Percentiles rank a stretch among this genome's conserved stretches.
These are phyloP conservation scores for Heliconius hewitsoni DNA, from an alignment of 1,140 invertebrate genomes.

Conservation along the genomic window DNA sequence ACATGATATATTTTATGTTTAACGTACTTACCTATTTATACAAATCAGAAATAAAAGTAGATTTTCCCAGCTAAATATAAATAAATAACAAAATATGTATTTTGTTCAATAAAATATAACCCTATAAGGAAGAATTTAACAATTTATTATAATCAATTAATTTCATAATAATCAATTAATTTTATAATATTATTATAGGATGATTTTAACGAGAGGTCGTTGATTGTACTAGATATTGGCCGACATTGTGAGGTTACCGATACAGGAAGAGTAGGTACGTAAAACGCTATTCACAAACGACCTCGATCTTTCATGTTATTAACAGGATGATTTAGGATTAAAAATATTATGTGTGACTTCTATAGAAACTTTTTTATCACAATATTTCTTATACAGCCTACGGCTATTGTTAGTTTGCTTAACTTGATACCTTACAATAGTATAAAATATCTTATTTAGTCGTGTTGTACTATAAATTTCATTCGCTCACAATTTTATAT, in stretches of 20 bases:
- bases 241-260: conserved; percentile 47
- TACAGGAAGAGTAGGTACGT: conserved; percentile 49
- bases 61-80: background rate
- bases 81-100: background rate
- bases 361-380: conserved; percentile 14
- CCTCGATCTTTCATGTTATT: conserved; percentile 45
- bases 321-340: conserved; percentile 45
- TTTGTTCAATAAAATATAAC: background rate
- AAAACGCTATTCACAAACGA: conserved; percentile 48
- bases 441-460: background rate
- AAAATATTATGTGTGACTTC: conserved; percentile 30
- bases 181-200: conserved; percentile 45
- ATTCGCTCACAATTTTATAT: no score
- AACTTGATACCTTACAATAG: background rate
- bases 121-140: background rate
- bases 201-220: conserved; percentile 52
- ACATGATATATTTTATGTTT: no score
- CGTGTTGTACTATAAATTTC: background rate
- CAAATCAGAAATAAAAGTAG: no score
- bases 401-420: background rate
- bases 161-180: conserved; percentile 54
- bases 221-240: conserved; percentile 54
- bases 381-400: background rate
- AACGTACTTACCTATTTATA: no score
- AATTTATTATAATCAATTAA: background rate